Conservation (phyloP, 1,140 invertebrate genomes). For the Lerema accius region DNA sequence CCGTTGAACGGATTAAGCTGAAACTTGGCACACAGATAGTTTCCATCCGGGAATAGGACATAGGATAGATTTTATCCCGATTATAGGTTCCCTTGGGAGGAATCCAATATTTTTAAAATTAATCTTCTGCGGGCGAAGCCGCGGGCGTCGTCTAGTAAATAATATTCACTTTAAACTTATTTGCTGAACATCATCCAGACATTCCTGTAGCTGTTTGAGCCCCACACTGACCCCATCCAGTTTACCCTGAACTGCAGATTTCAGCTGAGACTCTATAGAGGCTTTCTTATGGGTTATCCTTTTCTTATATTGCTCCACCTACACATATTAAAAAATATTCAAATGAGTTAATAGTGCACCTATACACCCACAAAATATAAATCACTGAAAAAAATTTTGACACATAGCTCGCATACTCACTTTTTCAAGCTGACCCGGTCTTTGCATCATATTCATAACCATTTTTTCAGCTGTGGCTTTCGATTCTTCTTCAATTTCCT, state of each 20-base stretch:
- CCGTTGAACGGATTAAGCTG: too few relatives aligned
- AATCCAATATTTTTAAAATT: too few relatives aligned
- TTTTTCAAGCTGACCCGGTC: slow-evolving; percentile 98
- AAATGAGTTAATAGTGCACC: too few relatives aligned
- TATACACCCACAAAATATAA: slow-evolving; percentile 16
- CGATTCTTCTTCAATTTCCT: slow-evolving; percentile 92
- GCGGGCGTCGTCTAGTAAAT: too few relatives aligned
- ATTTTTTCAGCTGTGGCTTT: slow-evolving; percentile 93
- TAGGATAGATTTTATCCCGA: too few relatives aligned
- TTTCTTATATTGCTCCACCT: slow-evolving; percentile 93
- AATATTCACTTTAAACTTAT: slow-evolving; percentile 83
- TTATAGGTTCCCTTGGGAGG: too few relatives aligned
- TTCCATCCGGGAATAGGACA: too few relatives aligned
- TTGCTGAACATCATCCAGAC: slow-evolving; percentile 93
- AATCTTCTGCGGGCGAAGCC: too few relatives aligned
- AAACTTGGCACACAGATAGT: too few relatives aligned
- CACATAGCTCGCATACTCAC: too few relatives aligned
- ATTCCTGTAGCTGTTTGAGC: slow-evolving; percentile 93
- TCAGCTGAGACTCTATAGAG: slow-evolving; percentile 97
- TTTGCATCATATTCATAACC: slow-evolving; percentile 96
- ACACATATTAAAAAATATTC: slow-evolving; percentile 17
- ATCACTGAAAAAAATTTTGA: slow-evolving; percentile 10
- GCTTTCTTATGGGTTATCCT: slow-evolving; percentile 92
- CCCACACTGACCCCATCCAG: slow-evolving; percentile 97
- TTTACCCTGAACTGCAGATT: slow-evolving; percentile 99